A percentile compares a stretch with the other conserved stretches of the same genome.
These are phyloP conservation scores for Platycnemis pennipes DNA, from an alignment of 2,888 invertebrate genomes.

Conservation along the genomic window DNA sequence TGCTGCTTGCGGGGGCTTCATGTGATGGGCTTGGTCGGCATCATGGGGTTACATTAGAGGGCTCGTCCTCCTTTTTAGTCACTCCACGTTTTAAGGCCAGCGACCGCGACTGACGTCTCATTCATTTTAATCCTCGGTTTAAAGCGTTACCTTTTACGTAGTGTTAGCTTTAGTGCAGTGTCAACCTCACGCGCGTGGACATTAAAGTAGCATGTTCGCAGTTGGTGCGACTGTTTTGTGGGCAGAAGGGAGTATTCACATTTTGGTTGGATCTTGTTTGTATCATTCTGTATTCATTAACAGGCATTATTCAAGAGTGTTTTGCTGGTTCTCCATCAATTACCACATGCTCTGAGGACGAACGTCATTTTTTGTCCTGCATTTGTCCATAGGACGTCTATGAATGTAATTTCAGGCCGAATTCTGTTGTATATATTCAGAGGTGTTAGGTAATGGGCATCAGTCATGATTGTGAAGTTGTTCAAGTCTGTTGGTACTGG, in stretches of 20 bases:
- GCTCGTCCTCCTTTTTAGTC: background rate
- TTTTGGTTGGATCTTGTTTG: background rate
- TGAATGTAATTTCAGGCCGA: too few species aligned
- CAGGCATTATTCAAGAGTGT: too few species aligned
- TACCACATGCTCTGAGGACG: too few species aligned
- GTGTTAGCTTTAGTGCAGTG: background rate
- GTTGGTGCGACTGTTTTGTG: background rate
- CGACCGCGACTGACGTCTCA: background rate
- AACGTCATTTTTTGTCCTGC: too few species aligned
- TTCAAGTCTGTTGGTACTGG: too few species aligned
- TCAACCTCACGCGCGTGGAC: background rate
- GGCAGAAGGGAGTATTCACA: background rate
- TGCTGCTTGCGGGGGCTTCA: background rate
- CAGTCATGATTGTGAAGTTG: too few species aligned
- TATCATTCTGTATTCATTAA: background rate
- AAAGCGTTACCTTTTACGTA: background rate
- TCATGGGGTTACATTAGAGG: background rate
- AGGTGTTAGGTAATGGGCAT: too few species aligned
- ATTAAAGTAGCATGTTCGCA: background rate
- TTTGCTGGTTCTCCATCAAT: too few species aligned
- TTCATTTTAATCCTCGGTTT: background rate
- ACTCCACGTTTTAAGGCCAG: background rate
- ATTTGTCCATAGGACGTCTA: too few species aligned
- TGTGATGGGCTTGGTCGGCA: slow-evolving; percentile 3
- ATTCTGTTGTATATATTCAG: too few species aligned